Evolutionary conservation across 2,113 vertebrate genomes (phyloP).

Genomic region (Acrocephalus arundinaceus): DNA sequence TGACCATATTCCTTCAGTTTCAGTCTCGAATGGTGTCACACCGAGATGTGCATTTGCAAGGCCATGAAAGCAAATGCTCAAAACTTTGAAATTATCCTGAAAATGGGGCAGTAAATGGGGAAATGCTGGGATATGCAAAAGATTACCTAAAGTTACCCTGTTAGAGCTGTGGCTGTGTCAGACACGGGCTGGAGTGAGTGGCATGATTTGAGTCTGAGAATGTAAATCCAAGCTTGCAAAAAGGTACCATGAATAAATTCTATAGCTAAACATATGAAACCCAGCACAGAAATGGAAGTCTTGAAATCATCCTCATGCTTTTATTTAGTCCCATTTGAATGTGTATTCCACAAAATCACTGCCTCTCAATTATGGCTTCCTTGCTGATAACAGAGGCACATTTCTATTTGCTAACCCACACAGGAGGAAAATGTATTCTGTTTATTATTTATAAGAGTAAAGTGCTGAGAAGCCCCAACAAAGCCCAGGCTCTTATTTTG

Average conservation of each 20-base stretch:
- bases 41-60: neutral
- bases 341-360: constrained; percentile 11
- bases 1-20: neutral
- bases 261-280: constrained; percentile 4
- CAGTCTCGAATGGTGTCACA: neutral
- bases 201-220: neutral
- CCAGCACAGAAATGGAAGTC: neutral
- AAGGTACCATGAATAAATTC: constrained; percentile 7
- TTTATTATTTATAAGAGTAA: constrained; percentile 59
- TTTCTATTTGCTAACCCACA: constrained; percentile 10
- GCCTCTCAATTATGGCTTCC: constrained; percentile 19
- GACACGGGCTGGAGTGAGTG: neutral
- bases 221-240: neutral
- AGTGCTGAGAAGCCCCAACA: constrained; percentile 1
- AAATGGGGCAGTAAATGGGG: neutral
- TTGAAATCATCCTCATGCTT: constrained; percentile 17
- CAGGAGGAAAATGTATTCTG: constrained; percentile 35
- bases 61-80: neutral
- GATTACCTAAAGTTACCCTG: neutral
- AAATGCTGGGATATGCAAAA: neutral
- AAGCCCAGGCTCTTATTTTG: neutral
- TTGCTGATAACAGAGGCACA: constrained; percentile 10
- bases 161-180: neutral
- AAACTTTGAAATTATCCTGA: neutral
- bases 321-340: constrained; percentile 20